Conservation (phyloP, 2,797 vertebrate genomes). For the Cryptoprocta ferox region DNA sequence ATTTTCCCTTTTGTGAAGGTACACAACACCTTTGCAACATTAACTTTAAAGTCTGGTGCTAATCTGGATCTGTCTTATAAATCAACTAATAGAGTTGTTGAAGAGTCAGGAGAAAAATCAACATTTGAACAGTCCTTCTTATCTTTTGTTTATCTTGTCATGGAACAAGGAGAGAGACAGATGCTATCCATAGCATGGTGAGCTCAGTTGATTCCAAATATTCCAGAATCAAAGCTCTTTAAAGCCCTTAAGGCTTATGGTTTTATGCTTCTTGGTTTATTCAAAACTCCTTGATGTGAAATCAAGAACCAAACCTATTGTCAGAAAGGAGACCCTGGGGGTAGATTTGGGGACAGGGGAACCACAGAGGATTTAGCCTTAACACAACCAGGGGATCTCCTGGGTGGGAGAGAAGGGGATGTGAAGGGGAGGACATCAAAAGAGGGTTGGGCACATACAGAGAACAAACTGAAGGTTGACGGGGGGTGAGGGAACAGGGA, state of each 20-base stretch:
- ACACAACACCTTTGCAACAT: neutral
- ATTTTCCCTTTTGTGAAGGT: neutral
- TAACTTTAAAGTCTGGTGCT: neutral
- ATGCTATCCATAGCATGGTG: neutral
- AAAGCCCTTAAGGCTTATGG: neutral
- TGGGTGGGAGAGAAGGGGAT: neutral
- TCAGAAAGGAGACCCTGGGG: neutral
- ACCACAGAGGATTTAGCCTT: rapidly evolving
- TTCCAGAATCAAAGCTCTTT: neutral
- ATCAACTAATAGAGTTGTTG: neutral
- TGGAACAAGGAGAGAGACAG: neutral
- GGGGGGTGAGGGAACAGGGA: too few relatives aligned
- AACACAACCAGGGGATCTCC: neutral
- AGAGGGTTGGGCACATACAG: neutral
- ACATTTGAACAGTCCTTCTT: neutral
- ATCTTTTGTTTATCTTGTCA: neutral
- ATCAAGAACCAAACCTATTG: neutral
- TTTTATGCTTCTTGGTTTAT: neutral
- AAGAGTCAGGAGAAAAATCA: neutral
- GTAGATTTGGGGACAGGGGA: neutral
- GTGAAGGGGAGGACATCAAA: rapidly evolving
- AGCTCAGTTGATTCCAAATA: neutral
- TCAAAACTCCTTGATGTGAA: neutral
- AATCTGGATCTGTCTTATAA: neutral
- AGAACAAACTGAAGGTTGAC: too few relatives aligned